phyloP scores from a whole-genome alignment of 2,888 invertebrate genomes.

The Parelbella ahira region DNA sequence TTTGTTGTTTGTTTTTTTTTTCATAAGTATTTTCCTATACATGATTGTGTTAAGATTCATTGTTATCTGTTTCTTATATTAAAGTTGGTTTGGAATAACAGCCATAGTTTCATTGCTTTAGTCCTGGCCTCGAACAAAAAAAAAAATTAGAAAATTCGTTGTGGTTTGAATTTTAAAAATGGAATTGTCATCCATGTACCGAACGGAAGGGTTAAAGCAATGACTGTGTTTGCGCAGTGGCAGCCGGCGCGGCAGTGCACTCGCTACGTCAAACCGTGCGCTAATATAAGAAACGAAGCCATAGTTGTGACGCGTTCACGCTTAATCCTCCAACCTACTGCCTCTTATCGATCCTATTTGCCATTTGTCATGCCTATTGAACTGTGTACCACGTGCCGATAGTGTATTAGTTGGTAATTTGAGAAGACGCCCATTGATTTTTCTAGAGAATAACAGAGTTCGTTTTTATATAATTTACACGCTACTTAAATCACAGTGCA shows the following conservation, averaged over 20 bases:
- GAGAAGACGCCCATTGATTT: no score
- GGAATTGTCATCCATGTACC: slow-evolving; percentile 21
- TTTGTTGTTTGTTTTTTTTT: no score
- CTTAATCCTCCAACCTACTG: slow-evolving; percentile 28
- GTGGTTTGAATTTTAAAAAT: slow-evolving; percentile 9
- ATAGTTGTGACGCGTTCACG: slow-evolving; percentile 30
- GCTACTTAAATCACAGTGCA: no score
- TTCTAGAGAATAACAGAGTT: no score
- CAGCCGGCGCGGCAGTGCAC: slow-evolving; percentile 28
- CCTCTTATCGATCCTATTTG: slow-evolving; percentile 36
- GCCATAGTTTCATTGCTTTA: slow-evolving; percentile 75
- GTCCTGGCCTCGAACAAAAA: slow-evolving; percentile 59
- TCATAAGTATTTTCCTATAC: slow-evolving; percentile 12
- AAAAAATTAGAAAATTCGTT: slow-evolving; percentile 11
- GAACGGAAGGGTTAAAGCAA: slow-evolving; percentile 68
- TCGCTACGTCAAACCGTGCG: slow-evolving; percentile 10
- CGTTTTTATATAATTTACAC: no score
- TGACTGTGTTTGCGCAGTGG: slow-evolving; percentile 50
- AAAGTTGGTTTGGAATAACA: slow-evolving; percentile 49
- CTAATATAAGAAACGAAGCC: slow-evolving; percentile 32
- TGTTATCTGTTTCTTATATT: slow-evolving; percentile 27
- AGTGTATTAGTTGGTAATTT: no score
- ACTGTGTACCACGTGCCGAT: slow-evolving; percentile 6
- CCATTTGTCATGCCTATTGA: slow-evolving; percentile 27
- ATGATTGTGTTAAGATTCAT: slow-evolving; percentile 15